phyloP scores from a whole-genome alignment of 2,797 vertebrate species.

The Enteromius mattozi region DNA sequence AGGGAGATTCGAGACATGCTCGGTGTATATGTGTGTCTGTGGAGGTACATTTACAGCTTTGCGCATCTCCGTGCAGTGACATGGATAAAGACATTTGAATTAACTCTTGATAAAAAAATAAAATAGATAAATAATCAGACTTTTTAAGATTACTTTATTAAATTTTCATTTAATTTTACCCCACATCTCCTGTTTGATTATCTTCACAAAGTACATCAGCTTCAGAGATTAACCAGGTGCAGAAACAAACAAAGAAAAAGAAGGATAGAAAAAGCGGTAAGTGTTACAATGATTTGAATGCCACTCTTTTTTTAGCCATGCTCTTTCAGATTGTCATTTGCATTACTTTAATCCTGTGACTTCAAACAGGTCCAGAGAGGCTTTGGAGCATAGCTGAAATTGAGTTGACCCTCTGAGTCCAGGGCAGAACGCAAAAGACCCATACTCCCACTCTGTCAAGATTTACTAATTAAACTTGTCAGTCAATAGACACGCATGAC shows the following conservation, averaged over 20 bases:
- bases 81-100: constrained; percentile 26
- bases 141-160: constrained; percentile 19
- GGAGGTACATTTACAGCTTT: constrained; percentile 40
- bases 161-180: constrained; percentile 4
- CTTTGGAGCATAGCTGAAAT: constrained; percentile 70
- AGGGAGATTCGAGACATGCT: constrained; percentile 56
- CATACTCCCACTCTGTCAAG: constrained; percentile 54
- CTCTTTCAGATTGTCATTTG: constrained; percentile 64
- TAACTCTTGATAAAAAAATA: constrained; percentile 2
- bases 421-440: constrained; percentile 67
- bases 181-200: not conserved
- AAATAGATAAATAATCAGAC: not conserved
- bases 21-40: constrained; percentile 30
- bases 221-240: constrained; percentile 48
- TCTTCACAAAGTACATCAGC: constrained; percentile 10
- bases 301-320: constrained; percentile 43
- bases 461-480: constrained; percentile 65
- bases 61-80: not conserved
- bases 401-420: constrained; percentile 73
- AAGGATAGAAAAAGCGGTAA: not conserved
- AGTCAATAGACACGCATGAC: constrained; percentile 42
- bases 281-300: not conserved
- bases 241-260: constrained; percentile 32
- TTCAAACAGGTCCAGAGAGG: constrained; percentile 68
- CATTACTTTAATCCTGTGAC: constrained; percentile 68